phyloP scores from a whole-genome alignment of 1,140 invertebrate species.

The Drosophila gunungcola region DNA sequence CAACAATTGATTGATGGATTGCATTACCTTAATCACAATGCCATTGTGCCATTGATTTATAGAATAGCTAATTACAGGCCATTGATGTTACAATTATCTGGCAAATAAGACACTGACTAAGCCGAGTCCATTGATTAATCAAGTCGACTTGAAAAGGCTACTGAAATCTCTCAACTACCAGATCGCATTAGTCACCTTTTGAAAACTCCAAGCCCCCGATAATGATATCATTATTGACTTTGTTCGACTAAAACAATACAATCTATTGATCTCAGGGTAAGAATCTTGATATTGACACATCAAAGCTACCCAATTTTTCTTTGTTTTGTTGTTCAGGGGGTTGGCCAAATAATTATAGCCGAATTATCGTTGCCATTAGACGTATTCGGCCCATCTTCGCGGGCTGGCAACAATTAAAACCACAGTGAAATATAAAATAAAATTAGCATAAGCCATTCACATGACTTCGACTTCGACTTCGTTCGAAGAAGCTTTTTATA shows the following conservation, averaged over 20 bases:
- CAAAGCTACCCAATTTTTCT: background rate
- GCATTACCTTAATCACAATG: slow-evolving; percentile 14
- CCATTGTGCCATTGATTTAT: slow-evolving; percentile 16
- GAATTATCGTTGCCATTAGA: slow-evolving; percentile 24
- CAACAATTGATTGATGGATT: slow-evolving; percentile 8
- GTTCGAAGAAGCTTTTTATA: slow-evolving; percentile 27
- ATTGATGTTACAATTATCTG: background rate
- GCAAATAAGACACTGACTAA: slow-evolving; percentile 11
- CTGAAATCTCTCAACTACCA: slow-evolving; percentile 2
- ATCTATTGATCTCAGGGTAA: slow-evolving; percentile 4
- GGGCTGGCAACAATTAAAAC: slow-evolving; percentile 27
- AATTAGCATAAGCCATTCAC: slow-evolving; percentile 49
- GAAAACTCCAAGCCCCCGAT: background rate
- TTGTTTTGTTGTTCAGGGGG: background rate
- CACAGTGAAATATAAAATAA: slow-evolving; percentile 22
- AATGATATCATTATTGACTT: slow-evolving; percentile 30
- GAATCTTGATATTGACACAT: slow-evolving; percentile 3
- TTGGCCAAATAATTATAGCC: slow-evolving; percentile 12
- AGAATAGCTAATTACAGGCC: slow-evolving; percentile 16
- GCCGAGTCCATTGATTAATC: slow-evolving; percentile 10
- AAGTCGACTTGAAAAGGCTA: slow-evolving; percentile 3
- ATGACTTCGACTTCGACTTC: slow-evolving; percentile 7
- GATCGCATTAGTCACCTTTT: slow-evolving; percentile 21
- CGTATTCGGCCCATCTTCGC: slow-evolving; percentile 18
- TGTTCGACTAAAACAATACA: slow-evolving; percentile 14